phyloP scores from a whole-genome alignment of 2,113 vertebrate species.

The Anser cygnoides region DNA sequence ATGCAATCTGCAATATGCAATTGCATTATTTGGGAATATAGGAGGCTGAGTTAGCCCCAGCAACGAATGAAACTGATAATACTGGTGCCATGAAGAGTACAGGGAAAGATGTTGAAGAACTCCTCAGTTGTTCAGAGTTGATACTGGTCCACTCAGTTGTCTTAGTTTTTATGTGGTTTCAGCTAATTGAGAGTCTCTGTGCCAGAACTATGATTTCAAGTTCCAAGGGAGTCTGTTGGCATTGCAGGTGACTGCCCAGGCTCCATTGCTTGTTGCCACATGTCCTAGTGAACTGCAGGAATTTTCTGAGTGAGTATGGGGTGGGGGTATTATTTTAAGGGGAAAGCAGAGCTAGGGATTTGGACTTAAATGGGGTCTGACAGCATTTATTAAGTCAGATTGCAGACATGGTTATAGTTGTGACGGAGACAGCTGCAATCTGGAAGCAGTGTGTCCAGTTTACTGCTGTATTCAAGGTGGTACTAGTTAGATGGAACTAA shows the following conservation, averaged over 20 bases:
- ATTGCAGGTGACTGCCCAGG: not conserved
- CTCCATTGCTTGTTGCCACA: not conserved
- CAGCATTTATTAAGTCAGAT: not conserved
- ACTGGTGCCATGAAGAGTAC: not conserved
- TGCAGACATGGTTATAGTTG: not conserved
- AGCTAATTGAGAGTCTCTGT: not conserved
- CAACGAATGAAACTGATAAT: not conserved
- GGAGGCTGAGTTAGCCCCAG: not conserved
- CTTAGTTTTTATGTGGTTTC: not conserved
- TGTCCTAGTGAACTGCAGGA: not conserved
- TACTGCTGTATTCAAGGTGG: not conserved
- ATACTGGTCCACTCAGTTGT: not conserved
- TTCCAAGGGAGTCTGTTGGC: not conserved
- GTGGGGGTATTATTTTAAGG: not conserved
- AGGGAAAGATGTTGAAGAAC: not conserved
- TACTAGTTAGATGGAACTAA: not conserved
- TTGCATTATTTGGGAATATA: rapidly evolving
- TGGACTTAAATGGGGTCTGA: not conserved
- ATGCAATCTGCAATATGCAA: not conserved
- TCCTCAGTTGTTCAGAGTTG: not conserved
- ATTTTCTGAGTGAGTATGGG: not conserved
- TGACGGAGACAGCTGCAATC: not conserved
- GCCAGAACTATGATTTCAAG: not conserved
- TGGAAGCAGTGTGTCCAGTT: not conserved
- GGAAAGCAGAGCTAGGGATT: not conserved